These are phyloP conservation scores for Lomographa bimaculata DNA, from an alignment of 2,888 invertebrate genomes.

Conservation along the genomic window DNA sequence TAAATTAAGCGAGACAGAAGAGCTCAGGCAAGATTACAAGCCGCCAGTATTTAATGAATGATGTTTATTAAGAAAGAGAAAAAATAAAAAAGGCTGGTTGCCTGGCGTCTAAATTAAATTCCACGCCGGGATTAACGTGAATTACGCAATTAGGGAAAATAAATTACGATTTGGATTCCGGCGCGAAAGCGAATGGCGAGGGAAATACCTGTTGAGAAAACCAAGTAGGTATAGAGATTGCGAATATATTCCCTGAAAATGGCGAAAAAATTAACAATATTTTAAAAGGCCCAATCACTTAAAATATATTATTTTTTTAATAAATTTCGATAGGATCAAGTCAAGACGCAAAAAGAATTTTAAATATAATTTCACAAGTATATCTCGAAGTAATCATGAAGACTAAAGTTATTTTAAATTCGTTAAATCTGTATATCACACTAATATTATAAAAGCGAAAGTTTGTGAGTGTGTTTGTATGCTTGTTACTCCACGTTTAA, in stretches of 20 bases:
- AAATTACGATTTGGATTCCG: conserved; percentile 58
- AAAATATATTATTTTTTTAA: too few species aligned
- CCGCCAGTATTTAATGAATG: conserved; percentile 48
- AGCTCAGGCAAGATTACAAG: conserved; percentile 36
- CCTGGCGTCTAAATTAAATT: conserved; percentile 57
- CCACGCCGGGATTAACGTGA: conserved; percentile 58
- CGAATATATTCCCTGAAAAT: conserved; percentile 5
- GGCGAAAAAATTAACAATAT: too few species aligned
- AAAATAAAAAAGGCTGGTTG: conserved; percentile 40
- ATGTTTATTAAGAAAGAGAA: conserved; percentile 41
- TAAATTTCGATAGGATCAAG: too few species aligned
- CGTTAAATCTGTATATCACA: too few species aligned
- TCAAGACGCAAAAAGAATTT: too few species aligned
- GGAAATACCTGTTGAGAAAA: conserved; percentile 33
- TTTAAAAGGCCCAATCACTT: too few species aligned
- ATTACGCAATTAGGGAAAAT: conserved; percentile 69
- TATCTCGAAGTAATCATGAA: too few species aligned
- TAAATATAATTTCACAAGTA: too few species aligned
- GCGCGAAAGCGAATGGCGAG: conserved; percentile 37
- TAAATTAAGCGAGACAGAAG: conserved; percentile 42
- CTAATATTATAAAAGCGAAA: too few species aligned
- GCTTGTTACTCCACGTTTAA: too few species aligned
- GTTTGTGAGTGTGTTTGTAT: too few species aligned
- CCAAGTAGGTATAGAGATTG: conserved; percentile 16
- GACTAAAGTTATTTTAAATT: too few species aligned